A percentile compares a stretch with the other conserved stretches of the same genome.
Evolutionary conservation across 2,888 invertebrate genomes (phyloP).

Genomic region (Drosophila anomelani): DNA sequence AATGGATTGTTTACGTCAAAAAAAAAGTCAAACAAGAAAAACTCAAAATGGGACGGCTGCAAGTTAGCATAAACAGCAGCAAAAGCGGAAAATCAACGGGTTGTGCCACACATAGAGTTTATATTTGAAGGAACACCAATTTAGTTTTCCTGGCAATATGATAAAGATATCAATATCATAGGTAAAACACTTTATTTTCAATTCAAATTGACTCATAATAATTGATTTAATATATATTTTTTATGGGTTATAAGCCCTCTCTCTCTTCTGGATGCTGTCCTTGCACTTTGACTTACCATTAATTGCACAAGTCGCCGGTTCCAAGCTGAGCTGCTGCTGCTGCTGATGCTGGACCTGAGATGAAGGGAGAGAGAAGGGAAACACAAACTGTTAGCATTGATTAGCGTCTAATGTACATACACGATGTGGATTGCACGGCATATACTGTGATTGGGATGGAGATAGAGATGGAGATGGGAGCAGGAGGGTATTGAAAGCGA

Average conservation of each 20-base stretch:
- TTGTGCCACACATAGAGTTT: background rate
- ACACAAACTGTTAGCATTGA: constrained; percentile 51
- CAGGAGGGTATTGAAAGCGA: constrained; percentile 8
- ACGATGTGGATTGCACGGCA: constrained; percentile 18
- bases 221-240: background rate
- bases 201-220: background rate
- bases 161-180: background rate
- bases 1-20: constrained; percentile 40
- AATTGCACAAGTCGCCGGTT: constrained; percentile 54
- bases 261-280: constrained; percentile 1
- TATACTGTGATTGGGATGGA: constrained; percentile 1
- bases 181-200: background rate
- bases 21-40: background rate
- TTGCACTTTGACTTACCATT: constrained; percentile 66
- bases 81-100: constrained; percentile 1
- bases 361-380: constrained; percentile 20
- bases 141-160: too few relatives aligned
- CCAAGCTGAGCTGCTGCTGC: constrained; percentile 10
- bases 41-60: constrained; percentile 17
- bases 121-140: background rate
- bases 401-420: constrained; percentile 43
- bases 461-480: background rate
- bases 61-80: constrained; percentile 23
- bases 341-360: constrained; percentile 41
- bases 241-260: background rate